These are phyloP conservation scores for Melanchra persicariae DNA, from an alignment of 2,888 invertebrate genomes.

Conservation along the genomic window DNA sequence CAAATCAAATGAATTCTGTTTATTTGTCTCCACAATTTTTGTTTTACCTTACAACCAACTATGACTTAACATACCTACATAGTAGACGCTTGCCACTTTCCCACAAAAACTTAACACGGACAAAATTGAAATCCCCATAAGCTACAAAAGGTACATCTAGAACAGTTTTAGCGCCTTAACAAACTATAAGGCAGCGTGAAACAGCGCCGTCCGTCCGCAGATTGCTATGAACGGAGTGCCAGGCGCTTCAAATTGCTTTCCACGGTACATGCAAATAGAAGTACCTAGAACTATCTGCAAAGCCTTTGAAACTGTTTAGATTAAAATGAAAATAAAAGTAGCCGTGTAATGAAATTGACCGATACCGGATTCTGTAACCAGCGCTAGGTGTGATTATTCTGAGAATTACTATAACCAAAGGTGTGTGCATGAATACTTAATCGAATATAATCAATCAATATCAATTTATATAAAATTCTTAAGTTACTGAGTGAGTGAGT, in stretches of 20 bases:
- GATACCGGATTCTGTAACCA: background rate
- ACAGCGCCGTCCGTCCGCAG: slow-evolving; percentile 61
- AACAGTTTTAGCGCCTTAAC: slow-evolving; percentile 47
- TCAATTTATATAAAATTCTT: no score
- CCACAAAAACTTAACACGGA: background rate
- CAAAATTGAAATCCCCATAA: background rate
- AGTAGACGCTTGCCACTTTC: background rate
- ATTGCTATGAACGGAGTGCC: slow-evolving; percentile 67
- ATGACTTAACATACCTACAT: background rate
- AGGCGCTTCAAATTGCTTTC: slow-evolving; percentile 71
- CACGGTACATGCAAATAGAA: slow-evolving; percentile 52
- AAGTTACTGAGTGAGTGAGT: no score
- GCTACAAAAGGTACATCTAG: slow-evolving; percentile 43
- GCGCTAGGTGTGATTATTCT: background rate
- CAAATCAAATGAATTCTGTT: no score
- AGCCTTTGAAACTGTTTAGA: slow-evolving; percentile 46
- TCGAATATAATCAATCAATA: no score
- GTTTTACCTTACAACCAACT: background rate
- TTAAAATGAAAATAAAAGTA: slow-evolving; percentile 22
- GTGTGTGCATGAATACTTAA: no score
- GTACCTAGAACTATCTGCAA: slow-evolving; percentile 40
- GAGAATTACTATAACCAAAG: no score
- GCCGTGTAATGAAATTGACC: slow-evolving; percentile 26
- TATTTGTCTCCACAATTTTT: background rate
- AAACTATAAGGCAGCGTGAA: slow-evolving; percentile 48